These are phyloP conservation scores for Drosophila hamatofila DNA, from an alignment of 2,888 invertebrate genomes.

Conservation along the genomic window DNA sequence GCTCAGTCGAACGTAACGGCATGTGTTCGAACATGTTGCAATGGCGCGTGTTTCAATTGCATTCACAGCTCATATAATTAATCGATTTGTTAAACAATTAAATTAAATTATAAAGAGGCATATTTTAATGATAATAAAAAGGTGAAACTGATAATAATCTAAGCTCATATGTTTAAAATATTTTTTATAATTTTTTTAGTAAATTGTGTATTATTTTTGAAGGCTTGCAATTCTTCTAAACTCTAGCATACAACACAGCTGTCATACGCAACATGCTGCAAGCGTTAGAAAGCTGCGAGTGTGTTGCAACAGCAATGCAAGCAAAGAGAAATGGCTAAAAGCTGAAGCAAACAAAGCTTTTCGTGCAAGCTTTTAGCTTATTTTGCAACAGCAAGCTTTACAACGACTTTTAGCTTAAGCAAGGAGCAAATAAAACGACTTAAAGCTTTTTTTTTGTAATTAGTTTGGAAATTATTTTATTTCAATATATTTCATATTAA, in stretches of 20 bases:
- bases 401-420: not conserved
- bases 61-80: not conserved
- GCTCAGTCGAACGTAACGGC: slow-evolving; percentile 14
- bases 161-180: no score
- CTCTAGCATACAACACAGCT: slow-evolving; percentile 1
- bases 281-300: not conserved
- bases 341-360: not conserved
- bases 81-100: not conserved
- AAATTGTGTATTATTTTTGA: not conserved
- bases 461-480: slow-evolving; percentile 79
- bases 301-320: not conserved
- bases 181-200: no score
- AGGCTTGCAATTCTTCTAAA: not conserved
- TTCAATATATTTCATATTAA: slow-evolving; percentile 77
- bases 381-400: not conserved
- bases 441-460: slow-evolving; percentile 8
- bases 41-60: not conserved
- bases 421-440: not conserved
- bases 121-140: not conserved
- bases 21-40: slow-evolving; percentile 18
- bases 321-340: slow-evolving; percentile 1
- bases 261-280: not conserved
- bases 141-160: not conserved
- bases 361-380: not conserved
- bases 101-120: not conserved